Evolutionary conservation across 2,113 vertebrate species (phyloP), one percentile per base, ranked within the genome.

Genomic region (Centropus bengalensis): DNA sequence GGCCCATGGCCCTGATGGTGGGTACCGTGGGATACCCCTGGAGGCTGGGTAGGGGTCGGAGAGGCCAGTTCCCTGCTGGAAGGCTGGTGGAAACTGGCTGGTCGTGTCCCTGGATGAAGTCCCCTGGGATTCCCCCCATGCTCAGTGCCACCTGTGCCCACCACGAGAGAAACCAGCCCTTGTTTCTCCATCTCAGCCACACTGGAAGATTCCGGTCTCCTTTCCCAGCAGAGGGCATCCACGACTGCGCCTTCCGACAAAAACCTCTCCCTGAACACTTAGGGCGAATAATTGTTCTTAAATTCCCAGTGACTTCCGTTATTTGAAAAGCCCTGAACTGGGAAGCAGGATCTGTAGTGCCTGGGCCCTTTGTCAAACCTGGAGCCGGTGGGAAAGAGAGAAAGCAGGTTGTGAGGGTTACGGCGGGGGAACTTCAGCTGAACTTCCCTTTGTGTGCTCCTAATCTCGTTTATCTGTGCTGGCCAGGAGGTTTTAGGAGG

Each of bases 181-280:
- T 12, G 44, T 3, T 51, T 59, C 28, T 76, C 36, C 40, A 67
- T 26, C 47, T 2, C 0, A 21, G 76, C 58, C 64, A 16, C 4
- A 1, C 13, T 38, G 7, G 71, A 14, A 38, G 36, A 1, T 14
- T 52, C 51, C 8, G 22, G n/a, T 5, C 33, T 56, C 13, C 2
- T 55, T 81, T 84, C 84, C 89, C 94, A 84, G 69, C 27, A 94
- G 94, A 84, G 82, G 93, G 91, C 93, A 47, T 68, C 93, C 36
- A 47, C 3, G 18, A 4, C 80, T 66, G 56, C 4, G 0, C 64
- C 38, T 28, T 1, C 33, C 0, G 8, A 23, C 14, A 32, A 32
- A 77, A 70, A 10, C 13, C 4, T 4, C 36, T 13, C 1, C 3
- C 42, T 66, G n/a, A 10, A 26, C 14, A 0, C 36, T 60, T n/a